A percentile compares a stretch with the other conserved stretches of the same genome.
phyloP scores from a whole-genome alignment of 2,113 vertebrate species.

The Daboia siamensis region DNA sequence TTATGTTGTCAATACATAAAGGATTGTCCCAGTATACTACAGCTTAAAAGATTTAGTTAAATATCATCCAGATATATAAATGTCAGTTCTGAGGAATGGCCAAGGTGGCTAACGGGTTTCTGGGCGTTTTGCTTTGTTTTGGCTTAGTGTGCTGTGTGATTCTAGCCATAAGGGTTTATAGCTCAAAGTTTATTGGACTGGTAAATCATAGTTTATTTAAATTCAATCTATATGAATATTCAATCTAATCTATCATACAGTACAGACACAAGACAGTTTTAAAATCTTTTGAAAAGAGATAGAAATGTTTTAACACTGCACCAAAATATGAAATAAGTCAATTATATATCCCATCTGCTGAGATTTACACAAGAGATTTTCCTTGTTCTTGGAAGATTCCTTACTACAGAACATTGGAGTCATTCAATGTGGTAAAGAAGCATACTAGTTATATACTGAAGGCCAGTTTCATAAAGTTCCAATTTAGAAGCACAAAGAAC shows the following conservation, averaged over 20 bases:
- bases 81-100: background rate
- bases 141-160: background rate
- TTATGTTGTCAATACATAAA: background rate
- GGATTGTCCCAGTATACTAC: background rate
- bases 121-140: background rate
- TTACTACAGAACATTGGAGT: slow-evolving; percentile 39
- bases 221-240: background rate
- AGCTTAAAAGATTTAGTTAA: background rate
- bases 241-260: background rate
- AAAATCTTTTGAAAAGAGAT: slow-evolving; percentile 22
- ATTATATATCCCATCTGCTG: slow-evolving; percentile 24
- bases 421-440: slow-evolving; percentile 60
- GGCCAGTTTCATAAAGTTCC: slow-evolving; percentile 47
- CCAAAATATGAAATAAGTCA: slow-evolving; percentile 39
- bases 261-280: background rate
- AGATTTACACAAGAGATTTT: slow-evolving; percentile 24
- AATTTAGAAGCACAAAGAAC: slow-evolving; percentile 45
- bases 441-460: slow-evolving; percentile 44
- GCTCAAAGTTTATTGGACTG: background rate
- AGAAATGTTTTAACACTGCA: slow-evolving; percentile 13
- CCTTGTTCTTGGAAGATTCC: slow-evolving; percentile 43
- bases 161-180: background rate
- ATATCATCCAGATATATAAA: background rate
- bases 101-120: background rate
- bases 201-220: background rate